Evolutionary conservation across 2,888 invertebrate genomes (phyloP).

Genomic region (Drepanosiphum platanoidis): DNA sequence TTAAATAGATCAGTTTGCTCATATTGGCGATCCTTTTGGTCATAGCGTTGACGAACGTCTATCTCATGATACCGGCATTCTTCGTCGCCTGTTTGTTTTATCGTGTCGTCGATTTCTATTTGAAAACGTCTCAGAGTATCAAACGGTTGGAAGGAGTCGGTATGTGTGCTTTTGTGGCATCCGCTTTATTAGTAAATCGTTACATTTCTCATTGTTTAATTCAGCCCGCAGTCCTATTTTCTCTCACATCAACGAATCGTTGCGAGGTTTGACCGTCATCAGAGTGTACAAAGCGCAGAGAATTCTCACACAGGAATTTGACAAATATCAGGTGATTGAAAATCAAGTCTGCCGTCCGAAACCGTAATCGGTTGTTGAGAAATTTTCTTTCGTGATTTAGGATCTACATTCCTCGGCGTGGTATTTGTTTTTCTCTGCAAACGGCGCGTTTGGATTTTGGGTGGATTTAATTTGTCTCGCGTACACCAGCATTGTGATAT

Average conservation of each 20-base stretch:
- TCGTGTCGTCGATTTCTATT: slow-evolving; percentile 78
- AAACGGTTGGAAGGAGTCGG: slow-evolving; percentile 84
- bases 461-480: slow-evolving; percentile 74
- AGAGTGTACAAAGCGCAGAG: slow-evolving; percentile 86
- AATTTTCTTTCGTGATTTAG: neutral
- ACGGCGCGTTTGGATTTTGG: slow-evolving; percentile 95
- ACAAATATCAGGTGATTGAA: slow-evolving; percentile 74
- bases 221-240: slow-evolving; percentile 93
- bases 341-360: too few relatives aligned
- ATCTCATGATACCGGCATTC: slow-evolving; percentile 77
- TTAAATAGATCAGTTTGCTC: slow-evolving; percentile 68
- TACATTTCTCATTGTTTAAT: slow-evolving; percentile 62
- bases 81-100: slow-evolving; percentile 79
- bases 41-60: slow-evolving; percentile 79
- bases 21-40: slow-evolving; percentile 81
- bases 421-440: slow-evolving; percentile 88
- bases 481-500: too few relatives aligned
- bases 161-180: too few relatives aligned
- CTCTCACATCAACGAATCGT: slow-evolving; percentile 86
- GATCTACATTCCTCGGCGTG: slow-evolving; percentile 77
- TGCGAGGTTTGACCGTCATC: slow-evolving; percentile 91
- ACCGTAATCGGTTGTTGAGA: too few relatives aligned
- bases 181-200: too few relatives aligned
- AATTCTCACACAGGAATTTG: slow-evolving; percentile 81
- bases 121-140: slow-evolving; percentile 82